Evolutionary conservation across 30 jellyfish, hydroid and myxozoan genomes (phyloP), one percentile per base, ranked within the genome.

Genomic region (Hydractinia symbiolongicarpus): DNA sequence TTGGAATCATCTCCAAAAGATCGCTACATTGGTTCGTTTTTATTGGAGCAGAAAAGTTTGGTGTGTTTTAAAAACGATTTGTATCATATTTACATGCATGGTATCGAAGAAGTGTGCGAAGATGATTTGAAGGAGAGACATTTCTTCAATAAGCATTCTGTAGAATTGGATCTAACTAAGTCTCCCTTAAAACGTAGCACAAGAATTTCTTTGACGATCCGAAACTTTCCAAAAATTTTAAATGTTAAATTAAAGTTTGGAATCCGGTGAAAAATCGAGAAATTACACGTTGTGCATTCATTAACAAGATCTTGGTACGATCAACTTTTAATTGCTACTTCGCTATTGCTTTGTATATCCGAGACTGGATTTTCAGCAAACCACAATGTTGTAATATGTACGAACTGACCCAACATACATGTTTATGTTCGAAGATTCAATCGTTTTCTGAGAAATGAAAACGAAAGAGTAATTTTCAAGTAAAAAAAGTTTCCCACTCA

Each of bases 191-290:
- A 75, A 9, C 84, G 97, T 4, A 55, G 69, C 5, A 89, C 93
- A 4, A 60, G 97, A 66, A 64, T 89, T 17, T 89, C 97, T 14
- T 60, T 89, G 55, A 89, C 97, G 11, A 89, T 89, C 71, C 86
- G 97, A 5, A 86, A 89, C 81, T 87, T 89, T 53, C 97, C 97
- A 49, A 89, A 81, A 81, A 85, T 82, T 2, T 67, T 89, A 20
- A 84, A 85, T 56, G 61, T 89, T 4, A 85, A 81, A 66, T 82
- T 89, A 72, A 86, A 87, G 10, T 73, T 89, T 7, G 60, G 82
- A 55, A 79, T 53, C 17, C 54, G 85, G 81, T 60, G 53, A 54
- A 8, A 11, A 58, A 58, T 30, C 44, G 44, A 30, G 44, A 30
- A 30, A 30, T 30, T 30, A 30, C 44, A 30, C 44, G 44, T 30